Base-by-base conservation (phyloP, 2,888 invertebrate genomes). In the Cataglyphis altisquamis region DNA sequence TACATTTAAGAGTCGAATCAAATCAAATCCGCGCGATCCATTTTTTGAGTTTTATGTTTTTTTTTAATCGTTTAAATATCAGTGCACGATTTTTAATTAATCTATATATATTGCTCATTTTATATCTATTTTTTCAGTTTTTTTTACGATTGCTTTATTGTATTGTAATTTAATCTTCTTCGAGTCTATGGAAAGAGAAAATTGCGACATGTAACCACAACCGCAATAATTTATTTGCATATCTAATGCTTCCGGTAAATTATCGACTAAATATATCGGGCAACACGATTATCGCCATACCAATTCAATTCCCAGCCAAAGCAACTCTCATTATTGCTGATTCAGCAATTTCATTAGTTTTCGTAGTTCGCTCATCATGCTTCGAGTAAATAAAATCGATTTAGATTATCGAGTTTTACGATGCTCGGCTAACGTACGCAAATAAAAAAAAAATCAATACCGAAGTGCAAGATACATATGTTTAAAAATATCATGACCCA, bases 321-420 rank as follows among this genome's bases (percentile, higher is more conserved):
- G 70, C 78, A 60, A 45, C 36, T 60, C 78, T 72, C 78, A 80
- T 80, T 80, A 80, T 45, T 72, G 45, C 45, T 72, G 78, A 55
- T 72, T 70, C 78, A 72, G 72, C 60, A 72, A 80, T 80, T 80
- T 80, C 78, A 72, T 80, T 80, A 80, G 45, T 80, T 80, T 78
- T 72, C 72, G 60, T 62, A 80, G 45, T 32, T 70, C 70, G 45
- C 60, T n/a, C 70, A 68, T 45, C 77, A 41, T 57, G 32, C 25
- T 70, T 25, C 36, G n/a, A 72, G 48, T 72, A 70, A 70, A 80
- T 80, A 72, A 80, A 25, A 60, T 29, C 45, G 8, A 70, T 45
- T 60, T 55, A 29, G n/a, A 62, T 60, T 60, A 72, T 36, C 45
- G 72, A 62, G n/a, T 48, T 72, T 72, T 63, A 67, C 36, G 70